phyloP scores from a whole-genome alignment of 2,113 vertebrate species.

The Lepisosteus oculatus region DNA sequence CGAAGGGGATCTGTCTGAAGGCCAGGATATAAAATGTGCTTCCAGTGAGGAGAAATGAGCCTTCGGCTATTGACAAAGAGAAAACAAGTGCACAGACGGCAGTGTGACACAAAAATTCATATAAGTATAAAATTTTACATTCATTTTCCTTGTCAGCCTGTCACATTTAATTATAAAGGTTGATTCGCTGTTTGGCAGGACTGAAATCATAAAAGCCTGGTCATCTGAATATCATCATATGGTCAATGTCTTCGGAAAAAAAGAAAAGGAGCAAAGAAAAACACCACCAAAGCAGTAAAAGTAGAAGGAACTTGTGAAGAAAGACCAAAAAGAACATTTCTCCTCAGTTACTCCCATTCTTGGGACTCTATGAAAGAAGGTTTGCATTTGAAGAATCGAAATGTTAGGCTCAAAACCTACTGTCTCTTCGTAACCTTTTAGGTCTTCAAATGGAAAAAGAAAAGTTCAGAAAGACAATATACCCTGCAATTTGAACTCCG shows the following conservation, averaged over 20 bases:
- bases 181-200: conserved; percentile 90
- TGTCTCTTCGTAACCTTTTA: not conserved
- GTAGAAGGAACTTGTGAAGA: not conserved
- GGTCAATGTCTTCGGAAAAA: conserved; percentile 72
- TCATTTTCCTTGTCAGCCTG: conserved; percentile 99
- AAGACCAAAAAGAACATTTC: not conserved
- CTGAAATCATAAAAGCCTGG: conserved; percentile 78
- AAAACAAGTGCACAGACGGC: conserved; percentile 88
- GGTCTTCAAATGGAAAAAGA: too few relatives aligned
- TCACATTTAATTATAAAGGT: conserved; percentile 98
- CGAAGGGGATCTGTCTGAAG: conserved; percentile 98
- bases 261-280: conserved; percentile 38
- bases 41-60: conserved; percentile 80
- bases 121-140: conserved; percentile 91
- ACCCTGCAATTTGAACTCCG: too few relatives aligned
- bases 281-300: conserved; percentile 18
- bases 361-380: not conserved
- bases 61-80: conserved; percentile 87
- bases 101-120: conserved; percentile 98
- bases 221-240: conserved; percentile 83
- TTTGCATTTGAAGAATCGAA: not conserved
- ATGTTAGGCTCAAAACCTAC: not conserved
- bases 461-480: too few relatives aligned
- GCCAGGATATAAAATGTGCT: conserved; percentile 79
- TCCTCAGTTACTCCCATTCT: not conserved